Base-by-base conservation (phyloP, 2,888 invertebrate species). In the Eristalis arbustorum region DNA sequence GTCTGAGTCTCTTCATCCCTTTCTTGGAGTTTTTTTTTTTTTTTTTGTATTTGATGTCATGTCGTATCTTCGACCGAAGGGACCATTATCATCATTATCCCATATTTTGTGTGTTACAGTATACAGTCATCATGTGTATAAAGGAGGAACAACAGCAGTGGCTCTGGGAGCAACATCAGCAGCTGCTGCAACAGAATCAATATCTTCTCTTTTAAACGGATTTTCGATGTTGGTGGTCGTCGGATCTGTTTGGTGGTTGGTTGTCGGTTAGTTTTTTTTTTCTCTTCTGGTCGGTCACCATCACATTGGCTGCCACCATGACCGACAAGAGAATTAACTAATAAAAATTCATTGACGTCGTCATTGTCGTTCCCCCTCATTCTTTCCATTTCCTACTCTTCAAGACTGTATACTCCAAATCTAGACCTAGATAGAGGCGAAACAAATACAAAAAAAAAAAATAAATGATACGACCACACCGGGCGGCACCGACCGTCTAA, bases 1-100 rank as follows among this genome's bases (percentile, higher is more conserved):
- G 18, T 18, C 18, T 5, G 18, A 18, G 6, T 42, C 18, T 49
- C 18, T 71, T 69, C 23, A 79, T 74, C 61, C 42, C 61, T 71
- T 23, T 63, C 71, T 34, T 64, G 57, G 18, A 37, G 2, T 37
- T 37, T 37, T 14, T 49, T 18, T 56, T 22, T 28, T 22, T 75
- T 68, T 8, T 63, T 69, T 40, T 79, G 14, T 79, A 73, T 78
- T 83, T 73, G 57, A 69, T 74, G 79, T 79, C 74, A 64, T 79
- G 63, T 81, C 63, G 79, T 71, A 80, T 77, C 73, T 68, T 82
- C 73, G 49, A 77, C 82, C 73, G 37, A 61, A 77, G 85, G 75
- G 84, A 82, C 82, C 85, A 85, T 85, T 77, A 82, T 78, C 82
- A 83, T 82, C 74, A 85, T 82, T 78, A 76, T 87, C 78, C 85